These are phyloP conservation scores for Drosophila sucinea DNA, from an alignment of 1,140 invertebrate genomes.

Conservation along the genomic window DNA sequence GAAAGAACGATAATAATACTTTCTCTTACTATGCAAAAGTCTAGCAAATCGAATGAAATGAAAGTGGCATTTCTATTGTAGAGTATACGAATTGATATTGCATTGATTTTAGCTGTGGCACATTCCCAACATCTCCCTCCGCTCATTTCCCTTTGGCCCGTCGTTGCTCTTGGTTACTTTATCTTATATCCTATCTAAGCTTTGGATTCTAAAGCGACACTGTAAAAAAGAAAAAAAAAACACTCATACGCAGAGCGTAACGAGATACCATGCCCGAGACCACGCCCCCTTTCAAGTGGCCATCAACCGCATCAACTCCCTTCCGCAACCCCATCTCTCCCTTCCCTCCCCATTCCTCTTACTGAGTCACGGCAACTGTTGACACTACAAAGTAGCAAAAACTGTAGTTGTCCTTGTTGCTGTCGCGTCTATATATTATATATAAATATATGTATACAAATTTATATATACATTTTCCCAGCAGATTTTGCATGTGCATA, in stretches of 20 bases:
- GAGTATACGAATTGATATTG: background rate
- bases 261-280: conserved; percentile 15
- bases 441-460: background rate
- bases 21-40: too few relatives aligned
- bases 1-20: too few relatives aligned
- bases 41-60: too few relatives aligned
- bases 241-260: conserved; percentile 41
- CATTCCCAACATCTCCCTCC: background rate
- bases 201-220: conserved; percentile 12
- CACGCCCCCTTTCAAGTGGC: conserved; percentile 19
- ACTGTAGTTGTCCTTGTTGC: conserved; percentile 47
- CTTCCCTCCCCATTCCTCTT: background rate
- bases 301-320: conserved; percentile 9
- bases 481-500: conserved; percentile 60
- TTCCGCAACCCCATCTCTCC: background rate
- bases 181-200: background rate
- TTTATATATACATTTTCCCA: conserved; percentile 50
- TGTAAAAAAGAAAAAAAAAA: conserved; percentile 21
- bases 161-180: background rate
- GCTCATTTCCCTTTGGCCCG: background rate
- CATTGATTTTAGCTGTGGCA: conserved; percentile 4
- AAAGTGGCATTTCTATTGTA: background rate
- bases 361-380: conserved; percentile 61
- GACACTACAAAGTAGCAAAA: conserved; percentile 70
- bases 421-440: conserved; percentile 30